Evolutionary conservation across 2,797 vertebrate genomes (phyloP), one percentile per base, ranked within the genome.

Genomic region (Staurois parvus): DNA sequence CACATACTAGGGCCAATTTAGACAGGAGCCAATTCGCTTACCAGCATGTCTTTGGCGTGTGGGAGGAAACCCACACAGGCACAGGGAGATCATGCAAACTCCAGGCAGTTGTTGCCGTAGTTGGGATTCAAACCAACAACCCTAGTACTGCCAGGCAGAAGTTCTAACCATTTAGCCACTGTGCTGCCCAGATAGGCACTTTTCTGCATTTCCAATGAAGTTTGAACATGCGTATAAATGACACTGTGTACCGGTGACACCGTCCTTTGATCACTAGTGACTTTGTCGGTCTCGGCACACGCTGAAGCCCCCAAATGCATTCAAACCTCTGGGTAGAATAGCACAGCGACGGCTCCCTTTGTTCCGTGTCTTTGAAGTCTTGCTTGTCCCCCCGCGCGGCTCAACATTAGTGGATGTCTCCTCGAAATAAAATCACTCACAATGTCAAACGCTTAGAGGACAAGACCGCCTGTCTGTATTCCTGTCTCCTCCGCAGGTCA

Each of bases 391-490:
- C 28, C 79, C 24, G n/a, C n/a, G 48, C 79, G 3, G 69, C 48
- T 4, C 21, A 29, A 59, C 52, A 37, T 81, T 70, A 72, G 34
- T 19, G 69, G 1, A 62, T 73, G 79, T 72, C 72, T 52, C n/a
- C 2, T 73, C 52, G 72, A 68, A 81, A 73, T 73, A 62, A 72
- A 62, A 81, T 81, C 21, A 40, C 40, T 73, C 69, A 72, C 79
- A 72, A 81, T 81, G 79, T 81, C 79, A 81, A 72, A 40, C 69
- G 37, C 64, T 72, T 81, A n/a, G 79, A 81, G 79, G 79, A 64
- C 79, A 52, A 21, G 30, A 37, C 24, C 24, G 69, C 7, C 29
- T 24, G 79, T 81, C 79, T 81, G 69, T 81, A 72, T 81, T 81
- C 79, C 79, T 62, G 69, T 62, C 79, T 81, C 69, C 79, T 81